Evolutionary conservation across 2,113 vertebrate species (phyloP).

Genomic region (Spea bombifrons): DNA sequence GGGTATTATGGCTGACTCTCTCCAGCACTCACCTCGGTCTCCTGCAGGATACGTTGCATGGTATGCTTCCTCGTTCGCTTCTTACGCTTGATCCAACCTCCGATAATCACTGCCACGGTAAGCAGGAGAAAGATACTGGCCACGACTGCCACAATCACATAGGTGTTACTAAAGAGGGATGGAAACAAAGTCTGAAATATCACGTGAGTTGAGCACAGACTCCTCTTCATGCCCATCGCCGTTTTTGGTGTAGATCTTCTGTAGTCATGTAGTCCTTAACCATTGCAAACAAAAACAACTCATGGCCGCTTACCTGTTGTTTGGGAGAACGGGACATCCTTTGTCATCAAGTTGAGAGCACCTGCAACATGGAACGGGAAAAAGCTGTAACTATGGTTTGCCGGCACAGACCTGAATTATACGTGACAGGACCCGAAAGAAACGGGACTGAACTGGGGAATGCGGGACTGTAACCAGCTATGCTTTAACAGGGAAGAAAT

Average conservation of each 20-base stretch:
- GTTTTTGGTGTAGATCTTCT: not conserved
- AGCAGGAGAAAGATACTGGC: slow-evolving; percentile 81
- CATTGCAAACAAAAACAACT: not conserved
- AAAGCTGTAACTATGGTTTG: too few relatives aligned
- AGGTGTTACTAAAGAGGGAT: slow-evolving; percentile 71
- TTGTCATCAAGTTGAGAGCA: slow-evolving; percentile 80
- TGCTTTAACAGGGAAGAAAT: too few relatives aligned
- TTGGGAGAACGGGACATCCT: slow-evolving; percentile 83
- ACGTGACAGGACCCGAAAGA: too few relatives aligned
- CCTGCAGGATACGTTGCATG: slow-evolving; percentile 81
- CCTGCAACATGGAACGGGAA: slow-evolving; percentile 60
- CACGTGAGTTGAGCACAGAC: not conserved
- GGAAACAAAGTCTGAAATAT: not conserved
- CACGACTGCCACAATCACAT: slow-evolving; percentile 79
- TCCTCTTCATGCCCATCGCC: not conserved
- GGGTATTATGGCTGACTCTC: not conserved
- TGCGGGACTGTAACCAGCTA: too few relatives aligned
- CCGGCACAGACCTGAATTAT: too few relatives aligned
- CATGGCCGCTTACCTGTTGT: slow-evolving; percentile 70
- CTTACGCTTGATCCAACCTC: slow-evolving; percentile 75
- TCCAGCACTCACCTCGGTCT: slow-evolving; percentile 75
- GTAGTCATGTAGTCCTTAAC: not conserved
- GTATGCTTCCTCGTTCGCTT: slow-evolving; percentile 85
- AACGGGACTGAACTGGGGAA: too few relatives aligned
- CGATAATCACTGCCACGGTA: slow-evolving; percentile 70